Evolutionary conservation across 1,140 invertebrate species (phyloP).

Genomic region (Laupala kohalensis): DNA sequence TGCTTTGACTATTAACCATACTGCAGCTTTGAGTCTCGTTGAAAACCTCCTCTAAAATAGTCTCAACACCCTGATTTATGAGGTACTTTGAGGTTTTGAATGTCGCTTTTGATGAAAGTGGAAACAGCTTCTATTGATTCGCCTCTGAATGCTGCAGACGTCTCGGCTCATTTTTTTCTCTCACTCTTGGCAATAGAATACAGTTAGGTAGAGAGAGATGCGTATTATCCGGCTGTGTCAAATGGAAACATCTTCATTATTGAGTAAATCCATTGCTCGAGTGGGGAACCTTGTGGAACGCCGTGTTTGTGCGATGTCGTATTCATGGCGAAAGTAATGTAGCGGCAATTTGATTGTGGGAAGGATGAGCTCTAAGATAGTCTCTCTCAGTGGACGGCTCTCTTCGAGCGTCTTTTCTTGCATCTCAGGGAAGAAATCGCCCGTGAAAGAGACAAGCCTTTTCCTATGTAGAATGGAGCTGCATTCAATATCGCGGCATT

Average conservation of each 20-base stretch:
- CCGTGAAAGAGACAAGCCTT: background rate
- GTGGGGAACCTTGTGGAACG: background rate
- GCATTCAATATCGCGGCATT: background rate
- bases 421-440: background rate
- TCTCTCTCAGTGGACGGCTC: background rate
- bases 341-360: background rate
- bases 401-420: background rate
- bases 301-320: background rate
- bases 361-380: background rate
- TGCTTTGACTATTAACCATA: background rate
- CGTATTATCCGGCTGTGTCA: background rate
- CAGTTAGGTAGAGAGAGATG: background rate
- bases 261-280: background rate
- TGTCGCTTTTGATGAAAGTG: background rate
- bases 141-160: background rate
- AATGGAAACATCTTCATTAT: background rate
- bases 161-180: background rate
- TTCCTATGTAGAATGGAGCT: too few species aligned
- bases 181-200: background rate
- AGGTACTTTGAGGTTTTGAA: background rate
- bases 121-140: background rate
- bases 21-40: background rate
- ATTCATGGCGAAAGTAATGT: background rate
- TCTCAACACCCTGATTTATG: background rate
- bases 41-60: background rate